Percentiles rank a stretch among this genome's conserved stretches.
phyloP scores from a whole-genome alignment of 1,140 invertebrate genomes.

The Drosophila paulistorum region DNA sequence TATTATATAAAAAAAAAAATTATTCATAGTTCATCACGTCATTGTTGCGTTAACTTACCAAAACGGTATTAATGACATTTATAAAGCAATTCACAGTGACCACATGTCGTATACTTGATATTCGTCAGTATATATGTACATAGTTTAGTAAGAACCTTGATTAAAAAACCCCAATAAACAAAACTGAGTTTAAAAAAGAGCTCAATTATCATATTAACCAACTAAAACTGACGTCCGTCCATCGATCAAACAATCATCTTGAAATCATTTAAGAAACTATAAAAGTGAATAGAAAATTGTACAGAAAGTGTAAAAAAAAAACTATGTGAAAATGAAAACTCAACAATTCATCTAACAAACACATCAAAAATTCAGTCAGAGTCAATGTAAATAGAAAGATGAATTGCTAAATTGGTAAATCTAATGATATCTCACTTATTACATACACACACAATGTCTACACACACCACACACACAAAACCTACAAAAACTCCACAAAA shows the following conservation, averaged over 20 bases:
- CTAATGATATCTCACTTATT: constrained; percentile 77
- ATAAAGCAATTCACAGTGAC: constrained; percentile 55
- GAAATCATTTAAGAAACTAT: not conserved
- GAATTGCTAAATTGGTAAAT: constrained; percentile 71
- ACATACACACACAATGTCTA: constrained; percentile 55
- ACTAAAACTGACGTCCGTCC: constrained; percentile 48
- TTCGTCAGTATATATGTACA: constrained; percentile 37
- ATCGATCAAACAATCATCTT: constrained; percentile 22
- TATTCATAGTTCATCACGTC: constrained; percentile 40
- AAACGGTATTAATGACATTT: constrained; percentile 38
- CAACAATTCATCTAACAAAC: constrained; percentile 39
- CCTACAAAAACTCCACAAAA: not conserved
- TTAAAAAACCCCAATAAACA: constrained; percentile 12
- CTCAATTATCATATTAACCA: constrained; percentile 42
- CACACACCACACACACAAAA: constrained; percentile 31
- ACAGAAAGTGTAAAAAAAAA: not conserved
- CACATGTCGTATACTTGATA: constrained; percentile 71
- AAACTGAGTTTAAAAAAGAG: not conserved
- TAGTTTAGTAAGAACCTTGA: constrained; percentile 42
- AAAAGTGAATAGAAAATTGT: not conserved
- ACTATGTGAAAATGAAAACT: constrained; percentile 4
- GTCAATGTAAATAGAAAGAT: constrained; percentile 62
- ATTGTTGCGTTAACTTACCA: constrained; percentile 26
- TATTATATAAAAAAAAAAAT: constrained; percentile 1
- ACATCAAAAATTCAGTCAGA: constrained; percentile 19